Base-by-base conservation (phyloP, 1,140 invertebrate species). In the Caenorhabditis inopinata region DNA sequence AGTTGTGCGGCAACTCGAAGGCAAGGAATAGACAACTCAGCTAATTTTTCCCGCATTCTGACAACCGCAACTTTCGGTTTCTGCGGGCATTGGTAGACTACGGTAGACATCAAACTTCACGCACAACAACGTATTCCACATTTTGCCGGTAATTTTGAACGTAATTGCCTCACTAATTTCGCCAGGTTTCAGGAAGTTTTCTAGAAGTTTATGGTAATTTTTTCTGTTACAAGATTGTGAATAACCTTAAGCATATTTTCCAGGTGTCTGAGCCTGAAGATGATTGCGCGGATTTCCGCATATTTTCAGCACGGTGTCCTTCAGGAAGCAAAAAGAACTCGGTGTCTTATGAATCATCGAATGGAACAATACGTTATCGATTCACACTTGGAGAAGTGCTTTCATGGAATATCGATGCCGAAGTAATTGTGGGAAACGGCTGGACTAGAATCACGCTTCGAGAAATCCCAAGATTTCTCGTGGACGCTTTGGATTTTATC, bases 401-500 rank as follows among this genome's bases (percentile, higher is more conserved):
- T 29, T 68, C 58, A 38, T 38, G 32, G 58, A 68, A 68, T 42
- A 42, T 68, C 25, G 32, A 35, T 38, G 7, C 38, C 32, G 58
- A 68, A 21, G 58, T 68, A 18, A 68, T 38, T 21, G 58, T 68
- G 16, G 58, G 58, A 9, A 68, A 35, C n/a, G 58, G 58, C 27
- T 68, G 58, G 58, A 68, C 58, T 11, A 23, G 58, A 21, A 68
- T 68, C 6, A 35, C 32, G 3, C 27, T 68, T n/a, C 29, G 32
- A 5, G 58, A 68, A 68, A 42, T 68, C n/a, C 58, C 74, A n/a
- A 78, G 46, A 27, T 80, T 80, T 21, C 47, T 80, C n/a, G 45
- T 80, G 11, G 51, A 80, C 38, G 49, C 77, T 5, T 48, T 79
- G 18, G 47, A 42, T 23, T 23, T 45, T 32, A 29, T 79, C 49